Conservation (phyloP, 2,888 invertebrate species). For the Rutpela maculata region DNA sequence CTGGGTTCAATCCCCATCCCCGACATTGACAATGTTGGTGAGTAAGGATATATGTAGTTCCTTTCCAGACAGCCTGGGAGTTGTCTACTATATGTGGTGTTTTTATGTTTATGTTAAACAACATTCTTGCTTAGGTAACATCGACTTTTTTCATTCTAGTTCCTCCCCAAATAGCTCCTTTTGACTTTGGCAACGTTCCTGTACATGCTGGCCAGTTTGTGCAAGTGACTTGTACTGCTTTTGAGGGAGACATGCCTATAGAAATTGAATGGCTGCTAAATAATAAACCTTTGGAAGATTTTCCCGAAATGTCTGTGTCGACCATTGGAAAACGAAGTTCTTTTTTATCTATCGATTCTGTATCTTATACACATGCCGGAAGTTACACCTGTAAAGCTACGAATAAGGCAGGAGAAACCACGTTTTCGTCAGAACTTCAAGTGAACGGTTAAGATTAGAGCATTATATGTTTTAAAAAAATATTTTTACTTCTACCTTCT, state of each 20-base stretch:
- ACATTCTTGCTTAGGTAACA: conserved; percentile 9
- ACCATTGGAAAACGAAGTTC: conserved; percentile 76
- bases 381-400: conserved; percentile 77
- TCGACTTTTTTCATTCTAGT: conserved; percentile 51
- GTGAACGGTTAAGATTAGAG: conserved; percentile 74
- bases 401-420: conserved; percentile 75
- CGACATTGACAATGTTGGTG: too few relatives aligned
- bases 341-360: conserved; percentile 78
- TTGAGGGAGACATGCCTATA: conserved; percentile 83
- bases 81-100: too few relatives aligned
- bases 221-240: conserved; percentile 81
- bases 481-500: not conserved
- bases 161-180: conserved; percentile 57
- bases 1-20: too few relatives aligned
- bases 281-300: conserved; percentile 71
- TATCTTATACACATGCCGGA: conserved; percentile 76
- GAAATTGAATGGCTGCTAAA: conserved; percentile 82
- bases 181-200: conserved; percentile 78
- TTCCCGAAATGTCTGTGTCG: conserved; percentile 63
- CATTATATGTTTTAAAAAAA: not conserved
- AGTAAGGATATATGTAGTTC: too few relatives aligned
- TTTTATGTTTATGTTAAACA: too few relatives aligned
- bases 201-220: conserved; percentile 82
- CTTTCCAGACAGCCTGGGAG: too few relatives aligned
- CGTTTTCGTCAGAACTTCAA: conserved; percentile 74